Evolutionary conservation across 2,888 invertebrate genomes (phyloP).

Genomic region (Diadegma fenestrale): DNA sequence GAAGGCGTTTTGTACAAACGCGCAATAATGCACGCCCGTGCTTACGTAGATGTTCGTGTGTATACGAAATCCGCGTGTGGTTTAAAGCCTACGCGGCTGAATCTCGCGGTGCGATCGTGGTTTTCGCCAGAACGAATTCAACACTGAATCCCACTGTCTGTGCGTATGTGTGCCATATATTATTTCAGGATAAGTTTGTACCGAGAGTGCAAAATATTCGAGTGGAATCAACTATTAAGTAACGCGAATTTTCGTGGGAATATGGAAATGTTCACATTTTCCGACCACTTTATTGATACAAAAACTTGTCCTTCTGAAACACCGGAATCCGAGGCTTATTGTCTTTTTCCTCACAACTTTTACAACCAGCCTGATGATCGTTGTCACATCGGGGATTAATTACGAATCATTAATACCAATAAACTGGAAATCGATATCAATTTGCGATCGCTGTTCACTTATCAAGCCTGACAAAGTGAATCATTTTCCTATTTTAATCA

Average conservation of each 20-base stretch:
- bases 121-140: constrained; percentile 56
- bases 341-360: neutral
- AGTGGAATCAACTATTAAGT: constrained; percentile 34
- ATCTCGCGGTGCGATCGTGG: constrained; percentile 50
- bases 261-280: neutral
- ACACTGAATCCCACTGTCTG: constrained; percentile 28
- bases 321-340: neutral
- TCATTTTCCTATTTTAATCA: neutral
- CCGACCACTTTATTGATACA: neutral
- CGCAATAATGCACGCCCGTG: constrained; percentile 36
- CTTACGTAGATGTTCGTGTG: neutral
- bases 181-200: constrained; percentile 20
- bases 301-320: neutral
- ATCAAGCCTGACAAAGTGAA: neutral
- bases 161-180: neutral
- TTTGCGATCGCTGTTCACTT: neutral
- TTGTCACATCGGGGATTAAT: neutral
- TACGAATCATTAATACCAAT: neutral
- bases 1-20: constrained; percentile 42
- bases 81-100: constrained; percentile 30
- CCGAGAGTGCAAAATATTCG: constrained; percentile 1
- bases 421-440: neutral
- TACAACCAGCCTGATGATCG: neutral
- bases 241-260: constrained; percentile 2
- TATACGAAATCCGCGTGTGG: constrained; percentile 13